Conservation (phyloP, 2,113 vertebrate genomes). For the Laterallus jamaicensis region DNA sequence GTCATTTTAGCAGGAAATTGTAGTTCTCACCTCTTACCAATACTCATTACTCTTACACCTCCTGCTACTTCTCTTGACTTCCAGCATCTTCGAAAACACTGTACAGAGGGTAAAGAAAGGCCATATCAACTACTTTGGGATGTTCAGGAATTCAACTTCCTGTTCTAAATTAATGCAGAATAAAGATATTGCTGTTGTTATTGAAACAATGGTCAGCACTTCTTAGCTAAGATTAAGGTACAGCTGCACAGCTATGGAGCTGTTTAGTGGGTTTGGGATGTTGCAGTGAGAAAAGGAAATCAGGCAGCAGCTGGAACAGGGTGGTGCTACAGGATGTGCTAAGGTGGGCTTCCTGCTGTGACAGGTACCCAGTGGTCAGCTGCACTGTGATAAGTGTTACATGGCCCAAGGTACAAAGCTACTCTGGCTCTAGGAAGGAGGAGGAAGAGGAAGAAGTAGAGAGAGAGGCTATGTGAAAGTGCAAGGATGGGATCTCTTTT, state of each 20-base stretch:
- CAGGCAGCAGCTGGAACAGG: background rate
- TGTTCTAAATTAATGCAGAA: background rate
- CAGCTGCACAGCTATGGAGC: background rate
- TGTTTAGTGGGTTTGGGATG: background rate
- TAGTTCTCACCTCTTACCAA: background rate
- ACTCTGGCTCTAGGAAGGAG: background rate
- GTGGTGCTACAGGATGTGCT: background rate
- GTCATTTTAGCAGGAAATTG: background rate
- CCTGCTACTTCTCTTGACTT: background rate
- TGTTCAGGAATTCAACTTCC: background rate
- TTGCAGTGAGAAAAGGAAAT: background rate
- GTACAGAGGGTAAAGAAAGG: background rate
- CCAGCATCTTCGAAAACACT: background rate
- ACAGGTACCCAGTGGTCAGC: background rate
- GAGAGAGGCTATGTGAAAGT: background rate
- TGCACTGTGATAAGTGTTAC: fast-evolving
- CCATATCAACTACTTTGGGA: background rate
- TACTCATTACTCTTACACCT: background rate
- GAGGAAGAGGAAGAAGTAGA: background rate
- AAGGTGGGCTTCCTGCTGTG: background rate
- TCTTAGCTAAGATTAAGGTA: background rate
- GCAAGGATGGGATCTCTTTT: background rate
- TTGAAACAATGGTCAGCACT: background rate
- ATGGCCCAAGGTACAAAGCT: background rate
- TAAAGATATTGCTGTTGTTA: background rate